Evolutionary conservation across 2,113 vertebrate species (phyloP).

Genomic region (Petaurus breviceps): DNA sequence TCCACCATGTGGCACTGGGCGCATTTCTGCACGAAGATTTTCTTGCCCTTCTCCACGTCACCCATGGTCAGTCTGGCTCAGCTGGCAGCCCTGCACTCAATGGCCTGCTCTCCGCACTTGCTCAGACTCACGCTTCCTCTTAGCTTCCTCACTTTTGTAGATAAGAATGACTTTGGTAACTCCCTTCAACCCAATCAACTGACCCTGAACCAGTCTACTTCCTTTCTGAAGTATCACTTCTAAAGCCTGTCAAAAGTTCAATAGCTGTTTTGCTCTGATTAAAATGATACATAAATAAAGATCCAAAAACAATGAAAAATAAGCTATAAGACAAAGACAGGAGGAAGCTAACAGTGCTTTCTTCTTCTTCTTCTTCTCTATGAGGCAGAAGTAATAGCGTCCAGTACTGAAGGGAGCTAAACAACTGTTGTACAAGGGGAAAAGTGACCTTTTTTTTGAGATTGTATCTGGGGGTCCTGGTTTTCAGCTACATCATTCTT

Average conservation of each 20-base stretch:
- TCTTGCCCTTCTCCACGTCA: constrained; percentile 91
- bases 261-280: background rate
- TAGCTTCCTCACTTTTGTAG: background rate
- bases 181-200: background rate
- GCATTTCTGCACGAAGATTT: constrained; percentile 91
- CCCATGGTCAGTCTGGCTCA: constrained; percentile 79
- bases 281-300: background rate
- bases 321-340: background rate
- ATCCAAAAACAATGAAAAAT: background rate
- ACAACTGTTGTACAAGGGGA: no score
- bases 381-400: background rate
- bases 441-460: background rate
- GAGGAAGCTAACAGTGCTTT: background rate
- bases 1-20: constrained; percentile 91
- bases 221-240: background rate
- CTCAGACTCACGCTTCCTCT: no score
- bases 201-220: background rate
- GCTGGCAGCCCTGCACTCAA: no score
- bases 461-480: background rate
- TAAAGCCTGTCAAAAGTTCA: background rate
- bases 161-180: background rate
- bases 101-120: no score
- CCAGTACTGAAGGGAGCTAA: background rate
- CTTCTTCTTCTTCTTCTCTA: background rate
- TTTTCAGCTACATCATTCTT: background rate